Conservation (phyloP, 2,113 vertebrate species). For the Vicugna pacos region DNA sequence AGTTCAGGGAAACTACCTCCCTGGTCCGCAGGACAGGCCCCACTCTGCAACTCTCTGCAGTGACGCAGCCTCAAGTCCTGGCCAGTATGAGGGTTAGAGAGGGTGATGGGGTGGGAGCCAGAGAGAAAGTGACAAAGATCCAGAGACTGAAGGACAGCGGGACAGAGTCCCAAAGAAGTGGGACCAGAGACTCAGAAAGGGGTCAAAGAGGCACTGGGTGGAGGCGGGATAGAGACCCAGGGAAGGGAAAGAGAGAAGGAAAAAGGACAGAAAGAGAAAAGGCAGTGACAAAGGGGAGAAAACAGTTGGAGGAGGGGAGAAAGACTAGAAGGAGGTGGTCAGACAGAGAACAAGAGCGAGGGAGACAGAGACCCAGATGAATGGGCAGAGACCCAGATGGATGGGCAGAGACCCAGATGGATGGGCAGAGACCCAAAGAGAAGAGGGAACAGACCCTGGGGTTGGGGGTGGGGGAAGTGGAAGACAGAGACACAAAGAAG, state of each 20-base stretch:
- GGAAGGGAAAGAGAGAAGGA: neutral
- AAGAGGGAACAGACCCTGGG: neutral
- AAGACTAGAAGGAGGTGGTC: neutral
- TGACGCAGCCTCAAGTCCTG: slow-evolving; percentile 58
- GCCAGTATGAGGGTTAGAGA: slow-evolving; percentile 17
- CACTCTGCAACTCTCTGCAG: slow-evolving; percentile 47
- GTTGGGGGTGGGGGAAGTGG: too few species aligned
- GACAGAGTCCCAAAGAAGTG: neutral
- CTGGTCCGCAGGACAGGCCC: neutral
- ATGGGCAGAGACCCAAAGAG: neutral
- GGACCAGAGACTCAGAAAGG: neutral
- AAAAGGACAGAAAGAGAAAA: neutral
- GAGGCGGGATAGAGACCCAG: neutral
- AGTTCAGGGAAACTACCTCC: neutral
- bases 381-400: neutral
- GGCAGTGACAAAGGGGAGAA: neutral
- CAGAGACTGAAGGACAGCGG: neutral
- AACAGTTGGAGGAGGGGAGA: neutral
- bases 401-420: too few species aligned
- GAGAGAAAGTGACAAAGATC: neutral
- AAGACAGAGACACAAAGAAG: neutral
- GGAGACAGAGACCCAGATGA: neutral
- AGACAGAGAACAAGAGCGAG: neutral
- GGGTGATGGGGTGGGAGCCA: neutral
- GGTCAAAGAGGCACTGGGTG: too few species aligned